Evolutionary conservation across 2,797 vertebrate species (phyloP), one percentile per base, ranked within the genome.

Genomic region (Dromococcyx pavoninus): DNA sequence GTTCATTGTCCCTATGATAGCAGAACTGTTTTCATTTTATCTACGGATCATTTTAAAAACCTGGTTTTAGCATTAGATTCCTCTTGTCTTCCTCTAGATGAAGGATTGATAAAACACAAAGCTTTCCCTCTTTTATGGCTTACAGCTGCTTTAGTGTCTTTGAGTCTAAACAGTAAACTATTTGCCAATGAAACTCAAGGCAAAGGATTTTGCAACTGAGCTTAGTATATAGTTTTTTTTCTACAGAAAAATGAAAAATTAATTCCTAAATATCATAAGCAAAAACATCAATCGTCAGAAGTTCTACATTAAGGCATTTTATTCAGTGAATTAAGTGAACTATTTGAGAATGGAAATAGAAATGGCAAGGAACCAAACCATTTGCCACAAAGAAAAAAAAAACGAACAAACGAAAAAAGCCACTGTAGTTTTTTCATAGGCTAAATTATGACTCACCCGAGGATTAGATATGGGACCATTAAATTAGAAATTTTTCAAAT

Each of bases 301-400:
- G 88, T 57, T 17, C 18, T 70, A 16, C 32, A 91, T 94, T 84
- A 88, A 80, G 14, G 25, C 78, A 62, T 35, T 95, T 78, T 39
- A 86, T 66, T 89, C 73, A 79, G 43, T 37, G 33, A 82, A 72
- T 86, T 88, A 91, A 74, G 87, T 13, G 27, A 94, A 93, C 27
- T 76, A 35, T 85, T 88, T 30, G 50, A 79, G 57, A 87, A 82
- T 39, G 16, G 79, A 89, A 94, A 85, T 23, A 41, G 13, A 82
- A 71, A n/a, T 1, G 32, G 1, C 1, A 33, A 82, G 83, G 53
- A 44, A 41, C 10, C 39, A 16, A 50, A 48, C 44, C 17, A 44
- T 44, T 18, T 44, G 44, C 44, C 44, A 44, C 8, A 17, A 44
- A 22, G 46, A 17, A 46, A 23, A 10, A 22, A 50, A 25, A 50